Base-by-base conservation (phyloP, 2,888 invertebrate species). In the Meiosimyza decipiens region DNA sequence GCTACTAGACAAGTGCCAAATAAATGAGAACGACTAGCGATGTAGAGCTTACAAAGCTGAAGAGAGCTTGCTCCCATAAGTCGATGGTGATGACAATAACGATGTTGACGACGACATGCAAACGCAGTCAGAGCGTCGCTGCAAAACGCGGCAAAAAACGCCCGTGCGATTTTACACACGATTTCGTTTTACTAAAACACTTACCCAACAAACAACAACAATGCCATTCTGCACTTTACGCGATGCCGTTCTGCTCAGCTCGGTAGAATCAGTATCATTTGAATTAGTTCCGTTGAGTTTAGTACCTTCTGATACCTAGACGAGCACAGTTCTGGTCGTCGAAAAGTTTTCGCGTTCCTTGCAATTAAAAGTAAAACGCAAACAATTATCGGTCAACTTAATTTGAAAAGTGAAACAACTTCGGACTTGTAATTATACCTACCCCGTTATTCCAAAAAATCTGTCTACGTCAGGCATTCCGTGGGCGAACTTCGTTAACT, bases 251-350 rank as follows among this genome's bases (percentile, higher is more conserved):
- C 52, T 22, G 11, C 40, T 62, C 52, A 70, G 22, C 52, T 47
- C 33, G 57, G 63, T 62, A 33, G 69, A 69, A 69, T 63, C 71
- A 50, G 71, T 63, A 63, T 71, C 64, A 57, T 64, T 64, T 71
- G 71, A 16, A 63, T 51, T 54, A 65, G 65, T 68, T 57, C 49
- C 70, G 66, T 62, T 63, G 66, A 68, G 63, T 73, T 82, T 80
- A 82, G 82, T 82, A 81, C 81, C 79, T 80, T 82, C 82, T 80
- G 76, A 82, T 77, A 80, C 79, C 80, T 82, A 79, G 79, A 75
- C 79, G 78, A 79, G 81, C 76, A 73, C 78, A 80, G 82, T 82
- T 79, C 80, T 77, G 68, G 73, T 71, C 51, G 72, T 74, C 73
- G 73, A 12, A 15, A 71, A 62, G 69, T 67, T 72, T 66, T 64